Base-by-base conservation (phyloP, 2,888 invertebrate species). In the Drosophila kambysellisi region DNA sequence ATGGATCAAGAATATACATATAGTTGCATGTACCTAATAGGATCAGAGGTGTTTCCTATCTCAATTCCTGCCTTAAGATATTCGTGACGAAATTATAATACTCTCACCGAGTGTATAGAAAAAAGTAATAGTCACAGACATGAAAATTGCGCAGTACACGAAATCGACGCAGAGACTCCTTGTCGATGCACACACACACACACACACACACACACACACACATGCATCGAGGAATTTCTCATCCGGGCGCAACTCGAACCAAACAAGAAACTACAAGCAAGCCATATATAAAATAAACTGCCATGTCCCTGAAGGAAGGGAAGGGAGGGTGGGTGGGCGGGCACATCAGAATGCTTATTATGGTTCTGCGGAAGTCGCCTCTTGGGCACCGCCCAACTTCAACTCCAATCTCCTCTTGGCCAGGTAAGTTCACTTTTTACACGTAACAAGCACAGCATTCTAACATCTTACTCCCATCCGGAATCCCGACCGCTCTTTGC, bases 401-500 rank as follows among this genome's bases (percentile, higher is more conserved):
- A 8, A 2, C 25, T 2, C 46, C 46, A 46, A 7, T n/a, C 5
- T 35, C 17, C 20, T 30, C 11, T 3, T 29, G 63, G 35, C 61
- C 66, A 56, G 57, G 64, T 65, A 65, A 72, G 79, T 84, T 84
- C 74, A 82, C 85, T 84, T 82, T 79, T 84, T 83, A 75, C 84
- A 79, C 74, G 74, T 83, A 77, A 85, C 73, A 77, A 77, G 70
- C 72, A 60, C 54, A 65, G 68, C 82, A 68, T 81, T 71, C 65
- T 62, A 64, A 74, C 25, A 25, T 46, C 46, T 46, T 25, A 46
- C 33, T 53, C 17, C 48, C 29, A 35, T 8, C 46, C 25, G 46
- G 8, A 29, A 46, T 46, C 15, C 15, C 15, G 46, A 8, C 25
- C 46, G 8, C 32, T 29, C 17, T 32, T 30, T 17, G 17, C 33